Conservation (phyloP, 2,797 vertebrate genomes). For the Artibeus lituratus region DNA sequence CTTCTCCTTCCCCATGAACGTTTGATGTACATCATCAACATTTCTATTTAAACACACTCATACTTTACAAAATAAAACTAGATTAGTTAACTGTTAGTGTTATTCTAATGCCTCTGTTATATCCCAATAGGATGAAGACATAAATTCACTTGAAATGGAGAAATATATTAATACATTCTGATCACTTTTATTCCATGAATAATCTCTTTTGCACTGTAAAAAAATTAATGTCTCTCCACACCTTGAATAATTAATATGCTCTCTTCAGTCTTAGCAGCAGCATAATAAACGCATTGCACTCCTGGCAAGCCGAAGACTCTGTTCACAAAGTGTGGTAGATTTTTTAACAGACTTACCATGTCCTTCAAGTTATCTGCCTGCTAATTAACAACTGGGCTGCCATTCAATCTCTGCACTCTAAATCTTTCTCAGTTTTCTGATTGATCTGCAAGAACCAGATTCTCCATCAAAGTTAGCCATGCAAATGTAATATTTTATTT, state of each 20-base stretch:
- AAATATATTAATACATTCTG: conserved; percentile 59
- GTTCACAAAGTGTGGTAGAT: conserved; percentile 37
- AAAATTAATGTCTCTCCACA: conserved; percentile 4
- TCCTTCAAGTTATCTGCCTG: conserved; percentile 28
- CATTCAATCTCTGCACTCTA: neutral
- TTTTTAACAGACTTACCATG: conserved; percentile 16
- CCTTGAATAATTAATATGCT: conserved; percentile 66
- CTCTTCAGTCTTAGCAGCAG: neutral
- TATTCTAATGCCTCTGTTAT: conserved; percentile 7
- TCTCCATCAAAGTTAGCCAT: neutral
- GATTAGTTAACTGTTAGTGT: conserved; percentile 10
- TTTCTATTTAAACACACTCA: conserved; percentile 14
- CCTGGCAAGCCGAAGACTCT: conserved; percentile 34
- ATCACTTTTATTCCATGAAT: conserved; percentile 58
- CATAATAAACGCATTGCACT: conserved; percentile 51
- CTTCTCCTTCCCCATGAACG: neutral
- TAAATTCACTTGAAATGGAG: conserved; percentile 58
- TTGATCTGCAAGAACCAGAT: neutral
- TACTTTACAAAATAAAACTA: conserved; percentile 9
- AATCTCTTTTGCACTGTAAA: conserved; percentile 59
- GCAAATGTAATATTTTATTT: neutral
- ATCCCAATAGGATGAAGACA: neutral
- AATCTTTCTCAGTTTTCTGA: neutral
- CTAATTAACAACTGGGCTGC: conserved; percentile 43
- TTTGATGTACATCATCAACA: neutral